These are phyloP conservation scores for Acomys russatus DNA, from an alignment of 2,797 vertebrate species.

Conservation along the genomic window DNA sequence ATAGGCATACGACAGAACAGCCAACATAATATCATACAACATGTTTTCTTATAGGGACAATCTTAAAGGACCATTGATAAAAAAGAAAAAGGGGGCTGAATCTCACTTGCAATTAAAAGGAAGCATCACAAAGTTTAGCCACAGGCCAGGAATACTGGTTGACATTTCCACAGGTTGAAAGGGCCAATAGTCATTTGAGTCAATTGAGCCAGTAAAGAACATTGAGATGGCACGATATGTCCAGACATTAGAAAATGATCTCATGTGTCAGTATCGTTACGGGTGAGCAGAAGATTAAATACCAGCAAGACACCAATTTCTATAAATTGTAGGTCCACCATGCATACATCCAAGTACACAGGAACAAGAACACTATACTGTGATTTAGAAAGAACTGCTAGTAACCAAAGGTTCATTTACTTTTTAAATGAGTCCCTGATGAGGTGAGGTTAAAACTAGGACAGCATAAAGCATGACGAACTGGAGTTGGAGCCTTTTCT, in stretches of 20 bases:
- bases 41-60: background rate
- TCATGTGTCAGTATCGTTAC: background rate
- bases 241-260: background rate
- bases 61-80: background rate
- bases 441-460: background rate
- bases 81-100: background rate
- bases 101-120: background rate
- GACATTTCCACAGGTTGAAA: background rate
- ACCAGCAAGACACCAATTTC: background rate
- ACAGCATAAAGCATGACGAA: background rate
- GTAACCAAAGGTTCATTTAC: background rate
- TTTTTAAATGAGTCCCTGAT: slow-evolving; percentile 11
- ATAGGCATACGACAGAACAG: slow-evolving; percentile 29
- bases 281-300: background rate
- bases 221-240: background rate
- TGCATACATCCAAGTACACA: background rate
- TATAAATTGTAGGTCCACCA: background rate
- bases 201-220: background rate
- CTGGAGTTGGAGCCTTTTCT: background rate
- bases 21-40: background rate
- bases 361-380: background rate
- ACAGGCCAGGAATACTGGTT: background rate
- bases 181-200: background rate
- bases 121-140: slow-evolving; percentile 28
- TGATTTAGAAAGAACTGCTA: background rate